A percentile compares a stretch with the other conserved stretches of the same genome.
Conservation (phyloP, 2,113 vertebrate species). For the Tachycineta bicolor region DNA sequence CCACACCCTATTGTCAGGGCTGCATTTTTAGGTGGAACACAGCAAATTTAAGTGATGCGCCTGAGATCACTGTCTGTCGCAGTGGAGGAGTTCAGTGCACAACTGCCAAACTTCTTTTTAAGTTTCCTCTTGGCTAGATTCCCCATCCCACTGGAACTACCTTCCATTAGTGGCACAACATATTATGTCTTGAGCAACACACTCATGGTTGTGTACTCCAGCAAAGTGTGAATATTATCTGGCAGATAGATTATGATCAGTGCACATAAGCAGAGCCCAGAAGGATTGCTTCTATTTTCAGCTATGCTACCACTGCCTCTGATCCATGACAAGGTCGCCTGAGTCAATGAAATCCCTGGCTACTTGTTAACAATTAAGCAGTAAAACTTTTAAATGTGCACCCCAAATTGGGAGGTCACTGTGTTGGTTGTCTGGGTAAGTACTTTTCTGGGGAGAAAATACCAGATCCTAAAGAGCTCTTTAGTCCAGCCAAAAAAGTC, state of each 20-base stretch:
- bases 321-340: slow-evolving; percentile 2
- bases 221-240: not conserved
- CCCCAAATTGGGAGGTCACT: not conserved
- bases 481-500: not conserved
- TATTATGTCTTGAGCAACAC: not conserved
- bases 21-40: not conserved
- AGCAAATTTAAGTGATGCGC: not conserved
- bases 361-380: slow-evolving; percentile 31
- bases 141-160: not conserved
- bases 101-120: not conserved
- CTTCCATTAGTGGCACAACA: not conserved
- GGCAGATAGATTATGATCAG: not conserved
- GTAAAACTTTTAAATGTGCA: not conserved
- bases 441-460: not conserved
- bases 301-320: not conserved
- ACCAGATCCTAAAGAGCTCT: not conserved
- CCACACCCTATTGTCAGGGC: not conserved
- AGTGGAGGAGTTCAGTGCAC: not conserved
- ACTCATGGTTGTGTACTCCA: not conserved
- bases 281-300: slow-evolving; percentile 44
- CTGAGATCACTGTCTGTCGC: not conserved
- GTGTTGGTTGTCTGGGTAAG: not conserved
- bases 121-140: not conserved
- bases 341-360: slow-evolving; percentile 5
- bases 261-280: not conserved